Evolutionary conservation across 2,113 vertebrate genomes (phyloP), one percentile per base, ranked within the genome.

Genomic region (Tetraodon nigroviridis): DNA sequence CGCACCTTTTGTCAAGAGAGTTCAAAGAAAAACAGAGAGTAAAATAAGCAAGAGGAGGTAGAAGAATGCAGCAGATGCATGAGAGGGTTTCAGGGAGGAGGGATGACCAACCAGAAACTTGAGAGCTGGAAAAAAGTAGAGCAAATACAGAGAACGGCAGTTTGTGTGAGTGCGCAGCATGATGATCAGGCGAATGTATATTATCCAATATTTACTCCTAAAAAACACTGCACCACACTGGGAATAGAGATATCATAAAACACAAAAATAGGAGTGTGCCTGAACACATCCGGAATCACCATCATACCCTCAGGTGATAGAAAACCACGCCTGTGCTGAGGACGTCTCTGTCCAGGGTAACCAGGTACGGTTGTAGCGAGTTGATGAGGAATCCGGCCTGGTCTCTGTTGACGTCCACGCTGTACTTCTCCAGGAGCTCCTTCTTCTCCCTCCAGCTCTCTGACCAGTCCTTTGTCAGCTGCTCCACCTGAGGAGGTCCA

Each of bases 241-340:
- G 7, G 32, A 37, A 37, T 2, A 37, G 10, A 10, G 32, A 37
- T 37, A 37, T 12, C 10, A 12, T 12, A 37, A 37, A 37, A 11
- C 32, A 37, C 11, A 11, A 37, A 37, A 37, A 37, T 37, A 37
- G 10, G 1, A 12, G 8, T 37, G 7, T 37, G 7, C 32, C 32
- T 37, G 10, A 37, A 37, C 32, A 58, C 3, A 27, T 12, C 14
- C 27, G 17, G 60, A 41, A 3, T 18, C 1, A 51, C 40, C 18
- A 0, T 54, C 59, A 10, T 87, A 99, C 97, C 94, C 90, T 92
- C 84, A 99, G 96, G 77, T 97, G 92, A 80, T 99, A 98, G 2
- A 99, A 90, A 64, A 93, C 91, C 5, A 99, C 92, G 24, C 93
- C 93, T 3, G 96, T 98, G 83, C 94, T 98, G 69, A 99, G 92